These are phyloP conservation scores for Cariama cristata DNA, from an alignment of 2,113 vertebrate genomes.

Conservation along the genomic window DNA sequence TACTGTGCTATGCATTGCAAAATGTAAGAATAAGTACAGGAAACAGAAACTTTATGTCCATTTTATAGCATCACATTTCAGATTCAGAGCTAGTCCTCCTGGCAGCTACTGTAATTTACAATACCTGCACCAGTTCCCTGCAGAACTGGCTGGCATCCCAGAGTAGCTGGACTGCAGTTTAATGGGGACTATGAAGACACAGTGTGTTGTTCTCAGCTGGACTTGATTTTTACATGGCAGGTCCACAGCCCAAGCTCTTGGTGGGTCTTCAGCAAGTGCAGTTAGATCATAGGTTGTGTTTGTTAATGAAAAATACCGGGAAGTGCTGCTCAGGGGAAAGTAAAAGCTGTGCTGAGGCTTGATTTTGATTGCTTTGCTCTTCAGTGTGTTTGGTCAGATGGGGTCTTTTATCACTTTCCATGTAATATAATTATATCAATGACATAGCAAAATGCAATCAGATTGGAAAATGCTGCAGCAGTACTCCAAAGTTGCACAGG, in stretches of 20 bases:
- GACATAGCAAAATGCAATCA: background rate
- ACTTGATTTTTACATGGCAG: background rate
- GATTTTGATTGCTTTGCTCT: slow-evolving; percentile 30
- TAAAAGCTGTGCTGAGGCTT: background rate
- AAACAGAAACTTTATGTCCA: slow-evolving; percentile 18
- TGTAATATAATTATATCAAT: background rate
- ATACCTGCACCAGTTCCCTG: background rate
- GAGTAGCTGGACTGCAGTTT: slow-evolving; percentile 3
- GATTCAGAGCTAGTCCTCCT: slow-evolving; percentile 16
- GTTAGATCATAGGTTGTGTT: background rate
- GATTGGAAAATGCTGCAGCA: background rate
- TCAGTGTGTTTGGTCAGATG: background rate
- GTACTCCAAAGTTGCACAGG: background rate
- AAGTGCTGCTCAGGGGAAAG: background rate
- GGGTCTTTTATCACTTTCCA: background rate
- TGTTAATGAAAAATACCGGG: slow-evolving; percentile 11
- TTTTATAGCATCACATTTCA: slow-evolving; percentile 25
- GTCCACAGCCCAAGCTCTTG: background rate
- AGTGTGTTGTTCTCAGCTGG: background rate
- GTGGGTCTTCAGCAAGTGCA: background rate
- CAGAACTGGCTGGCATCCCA: slow-evolving; percentile 42
- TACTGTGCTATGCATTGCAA: background rate
- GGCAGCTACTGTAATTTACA: slow-evolving; percentile 40
- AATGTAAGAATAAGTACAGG: background rate
- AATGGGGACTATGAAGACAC: background rate